Evolutionary conservation across 2,113 vertebrate genomes (phyloP).

Genomic region (Butorides virescens): DNA sequence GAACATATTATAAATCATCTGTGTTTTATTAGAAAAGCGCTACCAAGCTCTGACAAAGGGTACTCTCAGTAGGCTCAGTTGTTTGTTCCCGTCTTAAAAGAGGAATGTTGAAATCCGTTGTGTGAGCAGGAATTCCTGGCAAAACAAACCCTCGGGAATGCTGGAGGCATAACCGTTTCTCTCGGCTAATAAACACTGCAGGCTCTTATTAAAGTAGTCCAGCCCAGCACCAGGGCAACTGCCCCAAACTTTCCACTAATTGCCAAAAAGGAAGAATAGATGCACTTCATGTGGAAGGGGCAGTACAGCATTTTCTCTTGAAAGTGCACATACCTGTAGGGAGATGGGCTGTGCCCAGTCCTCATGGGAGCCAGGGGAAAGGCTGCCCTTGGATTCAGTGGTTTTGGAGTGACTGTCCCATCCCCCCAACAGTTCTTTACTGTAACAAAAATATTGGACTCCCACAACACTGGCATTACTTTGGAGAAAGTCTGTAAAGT

Average conservation of each 20-base stretch:
- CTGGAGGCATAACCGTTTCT: constrained; percentile 31
- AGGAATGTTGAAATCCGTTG: constrained; percentile 52
- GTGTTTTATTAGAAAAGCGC: constrained; percentile 54
- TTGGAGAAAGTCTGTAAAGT: background rate
- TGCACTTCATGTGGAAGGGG: background rate
- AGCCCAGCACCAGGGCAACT: background rate
- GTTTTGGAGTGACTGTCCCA: background rate
- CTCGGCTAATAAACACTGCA: constrained; percentile 44
- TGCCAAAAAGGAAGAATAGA: background rate
- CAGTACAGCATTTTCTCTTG: background rate
- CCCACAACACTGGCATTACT: background rate
- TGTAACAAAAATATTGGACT: background rate
- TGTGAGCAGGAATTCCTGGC: constrained; percentile 24
- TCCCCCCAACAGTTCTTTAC: background rate
- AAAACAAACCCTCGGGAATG: constrained; percentile 25
- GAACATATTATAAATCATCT: constrained; percentile 57
- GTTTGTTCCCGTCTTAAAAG: constrained; percentile 31
- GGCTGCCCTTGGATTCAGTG: background rate
- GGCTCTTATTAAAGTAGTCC: background rate
- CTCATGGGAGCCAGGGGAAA: background rate
- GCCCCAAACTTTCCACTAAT: background rate
- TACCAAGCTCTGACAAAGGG: constrained; percentile 44
- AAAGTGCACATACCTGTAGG: background rate
- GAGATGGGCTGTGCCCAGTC: background rate
- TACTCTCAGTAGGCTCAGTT: constrained; percentile 41